These are phyloP conservation scores for Brachyalestes nurse DNA, from an alignment of 2,797 vertebrate species.

Conservation along the genomic window DNA sequence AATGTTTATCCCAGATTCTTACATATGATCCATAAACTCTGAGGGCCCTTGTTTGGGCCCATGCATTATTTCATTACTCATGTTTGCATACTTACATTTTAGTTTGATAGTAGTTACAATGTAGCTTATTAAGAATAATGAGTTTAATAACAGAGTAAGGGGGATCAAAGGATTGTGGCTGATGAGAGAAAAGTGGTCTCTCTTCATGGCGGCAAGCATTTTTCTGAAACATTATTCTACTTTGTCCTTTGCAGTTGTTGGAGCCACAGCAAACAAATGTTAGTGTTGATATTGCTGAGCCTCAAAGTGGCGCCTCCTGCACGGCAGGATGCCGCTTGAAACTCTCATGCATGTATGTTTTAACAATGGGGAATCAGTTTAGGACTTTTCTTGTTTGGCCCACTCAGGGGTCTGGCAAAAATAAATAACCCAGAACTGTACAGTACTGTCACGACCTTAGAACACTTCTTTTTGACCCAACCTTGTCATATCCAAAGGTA, in stretches of 20 bases:
- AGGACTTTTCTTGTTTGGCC: neutral
- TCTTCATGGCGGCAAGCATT: neutral
- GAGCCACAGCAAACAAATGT: conserved; percentile 2
- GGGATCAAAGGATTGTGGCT: neutral
- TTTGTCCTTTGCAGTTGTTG: neutral
- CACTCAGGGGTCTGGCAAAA: neutral
- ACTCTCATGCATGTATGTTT: conserved; percentile 12
- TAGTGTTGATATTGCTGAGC: conserved; percentile 9
- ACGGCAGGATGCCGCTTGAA: neutral
- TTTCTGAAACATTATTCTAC: neutral
- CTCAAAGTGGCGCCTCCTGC: conserved; percentile 12
- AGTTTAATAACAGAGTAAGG: neutral
- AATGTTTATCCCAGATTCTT: neutral
- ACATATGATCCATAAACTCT: too few relatives aligned
- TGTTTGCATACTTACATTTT: too few relatives aligned
- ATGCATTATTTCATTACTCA: neutral
- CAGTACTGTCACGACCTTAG: neutral
- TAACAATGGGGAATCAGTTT: neutral
- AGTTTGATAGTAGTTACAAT: neutral
- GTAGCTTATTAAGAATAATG: neutral
- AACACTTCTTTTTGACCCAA: neutral
- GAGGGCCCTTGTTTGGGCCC: neutral
- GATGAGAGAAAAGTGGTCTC: neutral
- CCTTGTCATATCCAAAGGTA: neutral
- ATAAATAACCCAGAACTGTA: neutral